These are phyloP conservation scores for Styela clava DNA, from an alignment of 23 tunicate genomes.

Conservation along the genomic window DNA sequence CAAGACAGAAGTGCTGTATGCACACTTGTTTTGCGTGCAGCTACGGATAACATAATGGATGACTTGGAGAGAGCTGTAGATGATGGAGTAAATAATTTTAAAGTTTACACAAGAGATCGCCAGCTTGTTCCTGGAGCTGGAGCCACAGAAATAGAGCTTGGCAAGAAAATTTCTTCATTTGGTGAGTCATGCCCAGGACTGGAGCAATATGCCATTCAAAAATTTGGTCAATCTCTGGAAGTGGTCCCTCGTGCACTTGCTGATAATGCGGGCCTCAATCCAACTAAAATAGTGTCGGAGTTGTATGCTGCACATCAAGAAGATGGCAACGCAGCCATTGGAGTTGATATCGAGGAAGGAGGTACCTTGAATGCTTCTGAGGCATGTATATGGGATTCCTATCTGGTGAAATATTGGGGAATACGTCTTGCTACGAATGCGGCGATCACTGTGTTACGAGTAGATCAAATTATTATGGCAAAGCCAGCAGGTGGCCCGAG, in stretches of 20 bases:
- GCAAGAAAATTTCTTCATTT: constrained; percentile 50
- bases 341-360: constrained; percentile 90
- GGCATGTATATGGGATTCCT: constrained; percentile 67
- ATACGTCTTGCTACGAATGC: constrained; percentile 85
- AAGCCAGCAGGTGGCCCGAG: constrained; percentile 97
- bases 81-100: constrained; percentile 98
- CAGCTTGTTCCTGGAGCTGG: constrained; percentile 93
- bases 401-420: constrained; percentile 93
- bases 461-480: constrained; percentile 97
- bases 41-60: constrained; percentile 88
- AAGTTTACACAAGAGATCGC: constrained; percentile 84
- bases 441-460: constrained; percentile 90
- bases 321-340: constrained; percentile 44
- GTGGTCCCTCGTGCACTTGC: constrained; percentile 90
- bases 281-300: constrained; percentile 85
- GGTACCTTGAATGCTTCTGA: constrained; percentile 71
- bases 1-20: constrained; percentile 60
- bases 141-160: constrained; percentile 90
- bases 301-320: constrained; percentile 91
- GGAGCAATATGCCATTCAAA: constrained; percentile 96
- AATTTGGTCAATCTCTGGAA: constrained; percentile 83
- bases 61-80: constrained; percentile 98
- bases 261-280: constrained; percentile 93
- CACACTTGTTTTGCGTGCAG: constrained; percentile 88
- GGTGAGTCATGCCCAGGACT: constrained; percentile 95